These are phyloP conservation scores for Sigmodon hispidus DNA, from an alignment of 2,113 vertebrate genomes.

Conservation along the genomic window DNA sequence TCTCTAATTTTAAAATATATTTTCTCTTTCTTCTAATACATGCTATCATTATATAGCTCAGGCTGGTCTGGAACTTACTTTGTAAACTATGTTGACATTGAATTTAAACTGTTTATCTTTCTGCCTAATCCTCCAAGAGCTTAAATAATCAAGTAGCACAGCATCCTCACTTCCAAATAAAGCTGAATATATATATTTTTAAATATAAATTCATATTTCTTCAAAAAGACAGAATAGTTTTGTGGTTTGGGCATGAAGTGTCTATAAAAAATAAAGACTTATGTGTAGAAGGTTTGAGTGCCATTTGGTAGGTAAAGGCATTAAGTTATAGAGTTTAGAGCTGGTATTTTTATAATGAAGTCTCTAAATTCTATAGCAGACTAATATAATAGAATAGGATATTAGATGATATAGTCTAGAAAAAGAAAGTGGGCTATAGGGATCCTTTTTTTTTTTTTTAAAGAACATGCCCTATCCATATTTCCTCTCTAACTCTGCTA, in stretches of 20 bases:
- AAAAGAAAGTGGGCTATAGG: neutral
- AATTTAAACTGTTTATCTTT: neutral
- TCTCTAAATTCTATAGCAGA: neutral
- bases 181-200: neutral
- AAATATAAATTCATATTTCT: neutral
- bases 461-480: neutral
- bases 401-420: rapidly evolving
- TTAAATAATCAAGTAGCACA: neutral
- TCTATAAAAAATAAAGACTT: neutral
- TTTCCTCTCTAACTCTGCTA: neutral
- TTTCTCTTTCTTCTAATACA: neutral
- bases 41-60: neutral
- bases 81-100: too few relatives aligned
- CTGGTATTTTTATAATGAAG: neutral
- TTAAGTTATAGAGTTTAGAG: neutral
- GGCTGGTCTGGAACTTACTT: neutral
- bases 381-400: neutral
- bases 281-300: neutral
- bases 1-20: neutral
- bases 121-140: neutral
- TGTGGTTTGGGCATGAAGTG: neutral
- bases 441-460: neutral
- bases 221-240: neutral
- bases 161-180: neutral
- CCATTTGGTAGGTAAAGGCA: neutral